phyloP scores from a whole-genome alignment of 2,797 vertebrate species.

The Cetoscarus ocellatus region DNA sequence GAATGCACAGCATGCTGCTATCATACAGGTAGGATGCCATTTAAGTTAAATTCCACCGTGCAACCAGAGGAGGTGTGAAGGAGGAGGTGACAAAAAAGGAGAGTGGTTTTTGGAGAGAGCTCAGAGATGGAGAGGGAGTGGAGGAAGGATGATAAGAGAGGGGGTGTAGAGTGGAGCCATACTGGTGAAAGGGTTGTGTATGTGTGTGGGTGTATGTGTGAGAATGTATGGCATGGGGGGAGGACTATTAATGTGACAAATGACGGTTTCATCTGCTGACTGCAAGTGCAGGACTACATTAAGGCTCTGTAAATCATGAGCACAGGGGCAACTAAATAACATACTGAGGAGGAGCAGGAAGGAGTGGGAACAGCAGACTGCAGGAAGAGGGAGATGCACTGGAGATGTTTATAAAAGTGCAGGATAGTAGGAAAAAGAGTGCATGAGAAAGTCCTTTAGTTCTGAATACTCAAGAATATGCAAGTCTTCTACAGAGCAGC shows the following conservation, averaged over 20 bases:
- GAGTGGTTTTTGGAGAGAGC: constrained; percentile 8
- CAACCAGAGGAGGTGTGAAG: constrained; percentile 2
- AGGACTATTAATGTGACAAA: constrained; percentile 77
- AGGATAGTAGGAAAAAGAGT: constrained; percentile 1
- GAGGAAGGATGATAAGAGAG: constrained; percentile 13
- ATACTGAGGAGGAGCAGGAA: constrained; percentile 25
- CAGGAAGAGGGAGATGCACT: constrained; percentile 10
- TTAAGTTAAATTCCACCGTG: constrained; percentile 7
- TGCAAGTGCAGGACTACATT: constrained; percentile 72
- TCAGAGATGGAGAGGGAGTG: constrained; percentile 12
- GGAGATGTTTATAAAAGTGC: constrained; percentile 6
- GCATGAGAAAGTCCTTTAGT: constrained; percentile 31
- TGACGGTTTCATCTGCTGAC: constrained; percentile 72
- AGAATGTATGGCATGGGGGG: constrained; percentile 40
- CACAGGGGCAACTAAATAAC: constrained; percentile 49
- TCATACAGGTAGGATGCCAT: constrained; percentile 3
- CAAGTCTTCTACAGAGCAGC: constrained; percentile 16
- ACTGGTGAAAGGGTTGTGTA: constrained; percentile 29
- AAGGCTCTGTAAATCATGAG: constrained; percentile 63
- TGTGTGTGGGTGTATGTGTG: constrained; percentile 27
- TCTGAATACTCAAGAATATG: constrained; percentile 27
- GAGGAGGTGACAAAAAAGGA: neutral
- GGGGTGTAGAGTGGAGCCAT: constrained; percentile 36
- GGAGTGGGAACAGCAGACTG: constrained; percentile 13
- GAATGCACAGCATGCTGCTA: neutral